These are phyloP conservation scores for Molanna angustata DNA, from an alignment of 2,888 invertebrate genomes.

Conservation along the genomic window DNA sequence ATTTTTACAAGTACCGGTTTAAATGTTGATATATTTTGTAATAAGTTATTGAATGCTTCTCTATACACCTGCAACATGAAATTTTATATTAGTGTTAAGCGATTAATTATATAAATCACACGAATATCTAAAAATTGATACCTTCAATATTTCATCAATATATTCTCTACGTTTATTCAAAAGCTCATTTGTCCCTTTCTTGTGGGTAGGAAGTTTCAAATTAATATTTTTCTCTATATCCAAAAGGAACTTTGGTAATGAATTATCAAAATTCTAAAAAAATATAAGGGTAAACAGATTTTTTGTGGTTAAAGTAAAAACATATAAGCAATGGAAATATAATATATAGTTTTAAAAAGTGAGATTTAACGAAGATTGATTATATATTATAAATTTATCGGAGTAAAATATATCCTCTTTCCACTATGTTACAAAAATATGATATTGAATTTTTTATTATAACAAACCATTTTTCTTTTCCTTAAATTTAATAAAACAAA, in stretches of 20 bases:
- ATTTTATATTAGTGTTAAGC: neutral
- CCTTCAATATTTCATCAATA: conserved; percentile 12
- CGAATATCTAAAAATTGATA: too few relatives aligned
- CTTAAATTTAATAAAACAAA: too few relatives aligned
- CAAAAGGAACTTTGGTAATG: conserved; percentile 41
- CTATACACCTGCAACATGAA: conserved; percentile 41
- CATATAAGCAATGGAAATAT: too few relatives aligned
- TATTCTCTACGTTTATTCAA: conserved; percentile 16
- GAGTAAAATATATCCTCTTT: too few relatives aligned
- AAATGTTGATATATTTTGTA: conserved; percentile 42
- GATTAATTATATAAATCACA: neutral
- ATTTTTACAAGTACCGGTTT: conserved; percentile 43
- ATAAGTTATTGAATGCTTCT: conserved; percentile 43
- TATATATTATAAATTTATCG: too few relatives aligned
- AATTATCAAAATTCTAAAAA: neutral
- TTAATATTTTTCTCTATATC: conserved; percentile 40
- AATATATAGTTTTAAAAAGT: too few relatives aligned
- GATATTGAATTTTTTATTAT: too few relatives aligned
- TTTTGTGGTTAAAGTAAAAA: too few relatives aligned
- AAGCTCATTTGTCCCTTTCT: conserved; percentile 39
- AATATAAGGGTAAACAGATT: too few relatives aligned
- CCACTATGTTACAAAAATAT: too few relatives aligned
- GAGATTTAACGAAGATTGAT: too few relatives aligned
- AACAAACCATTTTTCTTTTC: too few relatives aligned
- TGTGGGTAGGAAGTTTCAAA: conserved; percentile 39